Percentiles rank a stretch among this genome's conserved stretches.
Evolutionary conservation across 2,888 invertebrate genomes (phyloP).

Genomic region (Stictocephala bisonia): DNA sequence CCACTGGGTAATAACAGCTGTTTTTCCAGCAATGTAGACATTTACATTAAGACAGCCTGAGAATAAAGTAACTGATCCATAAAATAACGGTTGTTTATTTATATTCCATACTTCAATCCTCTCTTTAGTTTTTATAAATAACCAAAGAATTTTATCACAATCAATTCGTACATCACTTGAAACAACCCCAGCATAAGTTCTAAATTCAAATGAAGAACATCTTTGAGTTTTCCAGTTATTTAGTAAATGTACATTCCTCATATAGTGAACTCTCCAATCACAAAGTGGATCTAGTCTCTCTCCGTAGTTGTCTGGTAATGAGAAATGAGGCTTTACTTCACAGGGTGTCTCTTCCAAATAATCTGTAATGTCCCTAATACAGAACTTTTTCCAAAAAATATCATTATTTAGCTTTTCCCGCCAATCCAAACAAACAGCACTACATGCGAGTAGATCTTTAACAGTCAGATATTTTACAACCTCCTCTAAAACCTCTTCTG

Average conservation of each 20-base stretch:
- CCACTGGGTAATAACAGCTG: constrained; percentile 11
- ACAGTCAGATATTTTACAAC: constrained; percentile 4
- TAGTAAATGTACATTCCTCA: constrained; percentile 8
- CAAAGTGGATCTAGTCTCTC: constrained; percentile 15
- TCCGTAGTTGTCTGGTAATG: background rate
- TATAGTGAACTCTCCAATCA: constrained; percentile 22
- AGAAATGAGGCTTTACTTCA: constrained; percentile 6
- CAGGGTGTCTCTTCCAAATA: background rate
- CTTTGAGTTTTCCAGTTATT: constrained; percentile 25
- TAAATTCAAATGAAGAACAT: background rate
- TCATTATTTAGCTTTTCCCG: constrained; percentile 16
- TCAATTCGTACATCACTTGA: constrained; percentile 11
- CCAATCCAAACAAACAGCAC: constrained; percentile 17
- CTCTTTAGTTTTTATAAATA: background rate
- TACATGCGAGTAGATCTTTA: constrained; percentile 22
- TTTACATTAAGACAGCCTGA: background rate
- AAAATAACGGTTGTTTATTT: background rate
- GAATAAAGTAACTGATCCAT: constrained; percentile 5
- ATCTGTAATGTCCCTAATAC: constrained; percentile 1
- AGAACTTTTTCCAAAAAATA: constrained; percentile 22
- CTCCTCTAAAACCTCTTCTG: constrained; percentile 18
- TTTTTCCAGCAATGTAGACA: background rate
- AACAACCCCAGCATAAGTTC: background rate
- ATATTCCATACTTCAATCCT: constrained; percentile 22
- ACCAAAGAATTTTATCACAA: constrained; percentile 8